Evolutionary conservation across 2,888 invertebrate genomes (phyloP).

Genomic region (Vanessa cardui): DNA sequence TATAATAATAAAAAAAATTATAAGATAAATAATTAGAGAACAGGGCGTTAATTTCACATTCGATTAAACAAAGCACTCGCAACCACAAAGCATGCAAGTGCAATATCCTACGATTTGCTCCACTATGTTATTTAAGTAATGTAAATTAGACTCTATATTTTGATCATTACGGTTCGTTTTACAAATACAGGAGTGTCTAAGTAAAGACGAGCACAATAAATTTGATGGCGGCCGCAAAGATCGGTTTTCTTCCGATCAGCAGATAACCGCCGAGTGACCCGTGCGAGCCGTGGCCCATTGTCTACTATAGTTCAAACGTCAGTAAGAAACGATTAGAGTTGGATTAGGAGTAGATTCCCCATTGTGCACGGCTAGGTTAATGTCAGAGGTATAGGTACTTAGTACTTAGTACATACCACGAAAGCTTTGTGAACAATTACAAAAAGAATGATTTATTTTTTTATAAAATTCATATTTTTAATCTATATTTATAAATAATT

Average conservation of each 20-base stretch:
- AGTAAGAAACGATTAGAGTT: conserved; percentile 42
- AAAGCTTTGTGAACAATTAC: background rate
- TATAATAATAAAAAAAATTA: background rate
- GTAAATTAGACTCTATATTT: background rate
- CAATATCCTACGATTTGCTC: conserved; percentile 2
- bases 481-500: too few relatives aligned
- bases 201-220: conserved; percentile 70
- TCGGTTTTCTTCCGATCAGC: conserved; percentile 70
- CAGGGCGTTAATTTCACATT: background rate
- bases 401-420: conserved; percentile 4
- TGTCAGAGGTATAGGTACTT: conserved; percentile 14
- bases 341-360: conserved; percentile 27
- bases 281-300: conserved; percentile 69
- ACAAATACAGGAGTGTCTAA: conserved; percentile 57
- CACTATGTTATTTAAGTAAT: background rate
- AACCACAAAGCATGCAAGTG: conserved; percentile 12
- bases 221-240: conserved; percentile 66
- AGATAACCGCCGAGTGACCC: conserved; percentile 76
- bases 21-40: background rate
- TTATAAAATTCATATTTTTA: background rate
- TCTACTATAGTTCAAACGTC: conserved; percentile 59
- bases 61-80: background rate
- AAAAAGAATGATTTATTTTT: background rate
- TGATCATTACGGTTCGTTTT: conserved; percentile 5
- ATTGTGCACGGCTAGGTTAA: conserved; percentile 24